phyloP scores from a whole-genome alignment of 2,888 invertebrate genomes.

The Leptopterna dolabrata region DNA sequence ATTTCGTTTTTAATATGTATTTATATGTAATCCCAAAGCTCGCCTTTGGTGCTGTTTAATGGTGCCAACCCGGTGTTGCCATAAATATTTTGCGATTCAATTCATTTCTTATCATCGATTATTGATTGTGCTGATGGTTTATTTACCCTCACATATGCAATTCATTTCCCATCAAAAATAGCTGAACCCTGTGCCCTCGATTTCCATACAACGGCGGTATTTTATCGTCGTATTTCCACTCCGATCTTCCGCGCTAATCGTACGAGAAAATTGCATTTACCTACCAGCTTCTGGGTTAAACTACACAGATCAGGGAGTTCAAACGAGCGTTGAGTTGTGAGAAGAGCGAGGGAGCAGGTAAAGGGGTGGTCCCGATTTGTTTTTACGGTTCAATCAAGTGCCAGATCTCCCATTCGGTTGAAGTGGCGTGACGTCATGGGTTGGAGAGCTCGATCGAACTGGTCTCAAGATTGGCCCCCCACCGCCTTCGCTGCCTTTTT shows the following conservation, averaged over 20 bases:
- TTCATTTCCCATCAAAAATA: too few species aligned
- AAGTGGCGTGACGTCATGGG: background rate
- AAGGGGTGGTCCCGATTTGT: background rate
- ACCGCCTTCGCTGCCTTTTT: background rate
- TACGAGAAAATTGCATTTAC: background rate
- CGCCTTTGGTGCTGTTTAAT: too few species aligned
- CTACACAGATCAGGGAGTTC: background rate
- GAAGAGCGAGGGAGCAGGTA: too few species aligned
- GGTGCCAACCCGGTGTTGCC: too few species aligned
- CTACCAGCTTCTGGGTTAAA: background rate
- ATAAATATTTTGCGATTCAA: too few species aligned
- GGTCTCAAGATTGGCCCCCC: background rate
- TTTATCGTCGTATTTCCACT: background rate
- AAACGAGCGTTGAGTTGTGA: background rate
- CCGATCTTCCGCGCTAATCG: background rate
- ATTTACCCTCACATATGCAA: too few species aligned
- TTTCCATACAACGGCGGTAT: background rate
- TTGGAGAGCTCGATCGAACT: background rate
- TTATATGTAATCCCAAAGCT: too few species aligned
- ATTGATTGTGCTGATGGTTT: too few species aligned
- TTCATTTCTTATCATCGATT: too few species aligned
- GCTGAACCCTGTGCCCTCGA: too few species aligned
- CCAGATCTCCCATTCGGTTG: background rate
- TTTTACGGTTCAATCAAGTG: constrained; percentile 8
- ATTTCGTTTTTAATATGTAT: too few species aligned